A percentile compares a stretch with the other conserved stretches of the same genome.
These are phyloP conservation scores for Protobothrops flavoviridis DNA, from an alignment of 2,113 vertebrate genomes.

Conservation along the genomic window DNA sequence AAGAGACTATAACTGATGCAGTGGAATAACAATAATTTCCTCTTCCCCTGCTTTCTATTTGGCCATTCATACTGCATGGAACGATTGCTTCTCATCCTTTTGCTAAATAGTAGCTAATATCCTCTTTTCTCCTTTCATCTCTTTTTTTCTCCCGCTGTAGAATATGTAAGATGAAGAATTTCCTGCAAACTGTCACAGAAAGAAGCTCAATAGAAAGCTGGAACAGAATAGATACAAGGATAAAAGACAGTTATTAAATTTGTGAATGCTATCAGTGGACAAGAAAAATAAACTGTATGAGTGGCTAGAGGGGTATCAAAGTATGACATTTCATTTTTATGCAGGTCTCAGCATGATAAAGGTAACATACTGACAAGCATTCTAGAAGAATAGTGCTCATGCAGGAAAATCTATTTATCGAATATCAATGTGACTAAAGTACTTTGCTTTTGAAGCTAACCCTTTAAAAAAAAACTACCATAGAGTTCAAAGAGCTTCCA, in stretches of 20 bases:
- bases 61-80: slow-evolving; percentile 39
- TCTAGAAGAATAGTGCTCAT: slow-evolving; percentile 52
- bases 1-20: slow-evolving; percentile 22
- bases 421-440: slow-evolving; percentile 59
- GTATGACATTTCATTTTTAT: slow-evolving; percentile 77
- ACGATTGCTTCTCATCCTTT: slow-evolving; percentile 44
- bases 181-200: slow-evolving; percentile 62
- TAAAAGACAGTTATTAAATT: slow-evolving; percentile 78
- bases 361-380: slow-evolving; percentile 65
- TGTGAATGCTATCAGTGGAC: slow-evolving; percentile 71
- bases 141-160: slow-evolving; percentile 51
- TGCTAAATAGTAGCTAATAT: slow-evolving; percentile 56
- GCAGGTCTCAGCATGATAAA: slow-evolving; percentile 68
- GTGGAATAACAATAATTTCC: slow-evolving; percentile 38
- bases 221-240: slow-evolving; percentile 67
- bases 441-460: slow-evolving; percentile 51
- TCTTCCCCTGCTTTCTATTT: slow-evolving; percentile 17
- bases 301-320: slow-evolving; percentile 68
- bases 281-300: slow-evolving; percentile 73
- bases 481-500: slow-evolving; percentile 53
- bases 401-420: slow-evolving; percentile 62
- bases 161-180: slow-evolving; percentile 66
- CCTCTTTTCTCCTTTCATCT: slow-evolving; percentile 52
- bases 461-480: slow-evolving; percentile 48
- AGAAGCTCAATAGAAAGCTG: slow-evolving; percentile 60